phyloP scores from a whole-genome alignment of 2,888 invertebrate species.

The Cacoxenus indagator region DNA sequence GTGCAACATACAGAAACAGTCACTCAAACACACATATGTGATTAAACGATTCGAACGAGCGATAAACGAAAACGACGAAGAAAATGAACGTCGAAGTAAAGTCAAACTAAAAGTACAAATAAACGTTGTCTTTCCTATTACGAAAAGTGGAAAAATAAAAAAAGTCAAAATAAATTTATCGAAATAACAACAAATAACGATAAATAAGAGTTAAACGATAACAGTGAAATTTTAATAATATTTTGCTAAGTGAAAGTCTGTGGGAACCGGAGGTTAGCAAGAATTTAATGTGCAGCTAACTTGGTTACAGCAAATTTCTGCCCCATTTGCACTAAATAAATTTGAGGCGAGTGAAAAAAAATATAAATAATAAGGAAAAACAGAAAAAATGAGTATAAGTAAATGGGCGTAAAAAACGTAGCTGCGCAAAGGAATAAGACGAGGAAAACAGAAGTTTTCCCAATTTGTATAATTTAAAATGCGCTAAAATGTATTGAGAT shows the following conservation, averaged over 20 bases:
- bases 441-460: too few relatives aligned
- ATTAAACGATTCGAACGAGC: background rate
- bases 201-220: too few relatives aligned
- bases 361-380: background rate
- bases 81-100: background rate
- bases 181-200: too few relatives aligned
- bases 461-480: too few relatives aligned
- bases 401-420: slow-evolving; percentile 26
- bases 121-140: background rate
- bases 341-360: background rate
- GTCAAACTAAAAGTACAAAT: background rate
- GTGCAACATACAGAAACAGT: background rate
- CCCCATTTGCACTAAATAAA: background rate
- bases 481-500: too few relatives aligned
- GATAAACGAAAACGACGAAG: background rate
- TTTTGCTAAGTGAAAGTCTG: too few relatives aligned
- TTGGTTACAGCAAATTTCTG: background rate
- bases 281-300: background rate
- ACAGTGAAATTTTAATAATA: too few relatives aligned
- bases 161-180: background rate
- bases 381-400: slow-evolving; percentile 27
- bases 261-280: too few relatives aligned
- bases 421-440: background rate
- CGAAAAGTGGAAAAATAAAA: background rate
- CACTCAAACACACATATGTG: background rate